Base-by-base conservation (phyloP, 2,113 vertebrate species). In the Oceanites oceanicus region DNA sequence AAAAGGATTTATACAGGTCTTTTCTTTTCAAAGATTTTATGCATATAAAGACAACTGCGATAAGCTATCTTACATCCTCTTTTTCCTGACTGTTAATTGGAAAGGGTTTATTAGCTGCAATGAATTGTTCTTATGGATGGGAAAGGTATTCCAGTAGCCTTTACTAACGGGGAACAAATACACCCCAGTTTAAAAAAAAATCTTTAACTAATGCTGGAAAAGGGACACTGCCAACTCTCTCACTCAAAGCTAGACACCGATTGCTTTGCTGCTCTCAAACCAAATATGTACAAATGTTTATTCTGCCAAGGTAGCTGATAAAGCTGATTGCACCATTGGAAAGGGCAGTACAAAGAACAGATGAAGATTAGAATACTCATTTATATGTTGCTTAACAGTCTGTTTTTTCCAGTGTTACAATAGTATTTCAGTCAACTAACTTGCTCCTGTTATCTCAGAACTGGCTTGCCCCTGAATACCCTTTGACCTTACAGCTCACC, bases 1-100 rank as follows among this genome's bases (percentile, higher is more conserved):
- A 47, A 95, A 76, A 91, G 95, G 97, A 66, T 97, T 88, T 83
- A 75, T 97, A 42, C 88, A 47, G 90, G 96, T 98, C 53, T 53
- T 44, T 30, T 66, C 20, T 56, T 61, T 50, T 71, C 55, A 55
- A 47, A 56, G 49, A 71, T 44, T 36, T 91, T 71, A 55, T 40
- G 19, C 15, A 9, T 30, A 4, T 30, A 23, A 47, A 79, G 42
- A 29, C n/a, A 70, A 47, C 25, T 29, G 25, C 27, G 49, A 53
- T 47, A n/a, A 47, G 4, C 12, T 40, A 22, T 47, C 49, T 79
- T 79, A 47, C 29, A 47, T 42, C 20, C 26, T 13, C 19, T 16
- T 79, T 71, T 47, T 71, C 29, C 34, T 53, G 30, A 71, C 27
- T 71, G 56, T 15, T 73, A 55, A 42, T 58, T 80, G 16, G 7